A percentile compares a stretch with the other conserved stretches of the same genome.
Conservation (phyloP, 92 coral and sea anemone genomes). For the Parazoanthus darwini region DNA sequence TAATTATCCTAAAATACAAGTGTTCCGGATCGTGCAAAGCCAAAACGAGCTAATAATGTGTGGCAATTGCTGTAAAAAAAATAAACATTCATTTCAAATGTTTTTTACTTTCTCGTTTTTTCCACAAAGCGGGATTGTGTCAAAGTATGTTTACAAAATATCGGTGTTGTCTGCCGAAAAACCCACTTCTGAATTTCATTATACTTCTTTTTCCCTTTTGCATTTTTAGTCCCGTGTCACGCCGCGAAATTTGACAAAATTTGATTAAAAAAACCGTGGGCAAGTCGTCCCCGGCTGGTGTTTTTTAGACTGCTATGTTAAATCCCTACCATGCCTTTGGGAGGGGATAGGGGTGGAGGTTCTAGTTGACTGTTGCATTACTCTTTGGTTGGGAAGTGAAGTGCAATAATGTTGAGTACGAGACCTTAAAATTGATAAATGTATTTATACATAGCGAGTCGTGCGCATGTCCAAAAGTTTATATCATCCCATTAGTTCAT, state of each 20-base stretch:
- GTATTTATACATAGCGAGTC: conserved; percentile 11
- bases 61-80: not conserved
- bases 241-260: too few relatives aligned
- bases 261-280: not conserved
- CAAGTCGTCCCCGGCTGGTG: not conserved
- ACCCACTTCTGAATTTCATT: not conserved
- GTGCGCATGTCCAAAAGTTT: conserved; percentile 31
- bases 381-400: not conserved
- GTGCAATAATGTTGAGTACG: conserved; percentile 23
- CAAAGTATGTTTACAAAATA: not conserved
- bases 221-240: not conserved
- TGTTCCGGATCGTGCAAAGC: not conserved
- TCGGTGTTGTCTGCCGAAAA: not conserved
- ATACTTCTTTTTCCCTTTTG: not conserved
- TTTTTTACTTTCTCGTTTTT: not conserved
- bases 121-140: not conserved
- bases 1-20: not conserved
- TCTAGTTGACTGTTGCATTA: not conserved
- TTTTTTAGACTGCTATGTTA: too few relatives aligned
- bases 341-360: not conserved
- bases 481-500: not conserved
- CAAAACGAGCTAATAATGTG: not conserved
- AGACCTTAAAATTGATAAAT: conserved; percentile 16
- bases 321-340: not conserved
- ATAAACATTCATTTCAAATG: not conserved